phyloP scores from a whole-genome alignment of 2,113 vertebrate genomes.

The Dolichotis patagonum region DNA sequence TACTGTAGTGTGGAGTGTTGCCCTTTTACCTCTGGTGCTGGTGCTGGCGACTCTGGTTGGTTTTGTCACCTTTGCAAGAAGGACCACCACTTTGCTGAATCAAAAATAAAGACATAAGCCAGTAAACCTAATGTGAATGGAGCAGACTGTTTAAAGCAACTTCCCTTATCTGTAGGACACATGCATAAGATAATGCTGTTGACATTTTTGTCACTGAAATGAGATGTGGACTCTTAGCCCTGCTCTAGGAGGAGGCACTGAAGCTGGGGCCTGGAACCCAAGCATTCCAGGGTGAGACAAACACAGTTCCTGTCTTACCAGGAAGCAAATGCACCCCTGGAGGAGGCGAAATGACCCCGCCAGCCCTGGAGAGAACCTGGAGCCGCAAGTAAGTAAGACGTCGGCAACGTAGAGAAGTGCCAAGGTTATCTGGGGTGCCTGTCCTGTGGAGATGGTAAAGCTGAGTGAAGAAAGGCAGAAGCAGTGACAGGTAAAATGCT shows the following conservation, averaged over 20 bases:
- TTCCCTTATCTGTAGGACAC: slow-evolving; percentile 68
- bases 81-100: slow-evolving; percentile 51
- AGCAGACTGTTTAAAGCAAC: slow-evolving; percentile 48
- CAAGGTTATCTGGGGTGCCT: background rate
- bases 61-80: background rate
- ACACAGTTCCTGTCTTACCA: background rate
- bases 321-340: background rate
- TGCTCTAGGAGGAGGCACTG: background rate
- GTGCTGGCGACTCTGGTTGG: background rate
- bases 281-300: background rate
- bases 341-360: background rate
- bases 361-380: background rate
- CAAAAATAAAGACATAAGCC: slow-evolving; percentile 59
- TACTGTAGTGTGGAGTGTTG: background rate
- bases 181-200: slow-evolving; percentile 65
- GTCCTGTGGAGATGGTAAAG: background rate
- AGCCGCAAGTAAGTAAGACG: background rate
- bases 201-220: slow-evolving; percentile 77
- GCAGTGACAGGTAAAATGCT: background rate
- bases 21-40: background rate
- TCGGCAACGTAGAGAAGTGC: background rate
- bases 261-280: background rate
- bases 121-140: slow-evolving; percentile 23
- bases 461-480: background rate
- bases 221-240: slow-evolving; percentile 41